Percentiles rank a stretch among this genome's conserved stretches.
These are phyloP conservation scores for Chaetodon trifascialis DNA, from an alignment of 2,113 vertebrate species.

Conservation along the genomic window DNA sequence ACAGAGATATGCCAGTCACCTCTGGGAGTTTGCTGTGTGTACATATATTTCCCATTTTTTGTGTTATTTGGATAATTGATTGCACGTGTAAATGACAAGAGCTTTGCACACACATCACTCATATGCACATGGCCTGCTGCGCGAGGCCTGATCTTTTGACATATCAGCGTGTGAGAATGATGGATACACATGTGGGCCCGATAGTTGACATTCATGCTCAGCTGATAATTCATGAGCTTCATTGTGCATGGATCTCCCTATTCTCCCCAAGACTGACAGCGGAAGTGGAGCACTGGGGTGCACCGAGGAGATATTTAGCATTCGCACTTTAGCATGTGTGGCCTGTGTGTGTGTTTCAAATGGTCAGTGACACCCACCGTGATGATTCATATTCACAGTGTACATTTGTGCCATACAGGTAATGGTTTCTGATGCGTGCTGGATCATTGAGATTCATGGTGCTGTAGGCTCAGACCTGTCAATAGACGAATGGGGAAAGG, in stretches of 20 bases:
- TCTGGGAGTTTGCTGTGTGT: constrained; percentile 23
- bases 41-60: constrained; percentile 25
- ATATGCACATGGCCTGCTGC: constrained; percentile 18
- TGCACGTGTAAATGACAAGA: constrained; percentile 62
- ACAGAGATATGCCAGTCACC: constrained; percentile 13
- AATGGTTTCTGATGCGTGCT: constrained; percentile 59
- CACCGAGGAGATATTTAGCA: constrained; percentile 54
- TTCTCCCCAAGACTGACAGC: constrained; percentile 58
- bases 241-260: constrained; percentile 63
- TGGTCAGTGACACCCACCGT: constrained; percentile 56
- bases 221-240: constrained; percentile 76
- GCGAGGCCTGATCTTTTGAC: constrained; percentile 61
- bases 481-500: constrained; percentile 43
- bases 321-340: constrained; percentile 49
- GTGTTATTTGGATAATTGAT: constrained; percentile 72
- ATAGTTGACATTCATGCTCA: constrained; percentile 73
- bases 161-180: constrained; percentile 62
- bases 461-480: constrained; percentile 67
- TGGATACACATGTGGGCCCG: constrained; percentile 67
- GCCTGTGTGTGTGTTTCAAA: constrained; percentile 53
- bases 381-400: constrained; percentile 71
- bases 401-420: constrained; percentile 68
- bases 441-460: constrained; percentile 76
- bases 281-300: constrained; percentile 4
- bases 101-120: constrained; percentile 62